Evolutionary conservation across 2,797 vertebrate genomes (phyloP).

Genomic region (Thalassophryne amazonica): DNA sequence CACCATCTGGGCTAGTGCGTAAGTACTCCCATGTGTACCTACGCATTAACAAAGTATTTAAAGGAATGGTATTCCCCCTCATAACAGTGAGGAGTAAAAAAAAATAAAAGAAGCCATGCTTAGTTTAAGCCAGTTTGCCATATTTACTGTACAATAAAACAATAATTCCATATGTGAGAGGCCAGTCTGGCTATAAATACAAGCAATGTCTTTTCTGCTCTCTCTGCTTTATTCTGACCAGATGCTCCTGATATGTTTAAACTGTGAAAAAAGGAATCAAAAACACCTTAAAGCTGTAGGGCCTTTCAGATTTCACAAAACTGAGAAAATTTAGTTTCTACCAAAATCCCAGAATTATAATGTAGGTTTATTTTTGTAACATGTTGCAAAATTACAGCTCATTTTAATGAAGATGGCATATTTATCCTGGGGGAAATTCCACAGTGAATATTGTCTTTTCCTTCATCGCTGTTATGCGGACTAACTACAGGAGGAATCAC

Average conservation of each 20-base stretch:
- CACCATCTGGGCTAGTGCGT: slow-evolving; percentile 89
- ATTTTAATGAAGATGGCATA: no score
- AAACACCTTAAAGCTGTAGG: no score
- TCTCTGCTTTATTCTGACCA: not conserved
- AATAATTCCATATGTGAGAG: slow-evolving; percentile 39
- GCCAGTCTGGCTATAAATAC: slow-evolving; percentile 5
- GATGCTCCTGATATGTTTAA: slow-evolving; percentile 5
- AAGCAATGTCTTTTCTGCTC: slow-evolving; percentile 2
- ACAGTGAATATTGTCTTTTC: no score
- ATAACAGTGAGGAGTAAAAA: slow-evolving; percentile 41
- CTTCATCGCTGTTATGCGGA: no score
- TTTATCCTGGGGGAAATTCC: no score
- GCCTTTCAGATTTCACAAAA: no score
- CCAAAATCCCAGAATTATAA: no score
- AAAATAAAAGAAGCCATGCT: slow-evolving; percentile 28
- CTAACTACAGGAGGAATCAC: no score
- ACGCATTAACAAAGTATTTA: slow-evolving; percentile 84
- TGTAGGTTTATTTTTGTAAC: no score
- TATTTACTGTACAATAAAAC: slow-evolving; percentile 52
- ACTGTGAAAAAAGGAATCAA: slow-evolving; percentile 12
- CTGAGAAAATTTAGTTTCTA: no score
- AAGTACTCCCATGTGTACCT: slow-evolving; percentile 95
- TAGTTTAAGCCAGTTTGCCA: slow-evolving; percentile 54
- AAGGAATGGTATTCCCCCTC: slow-evolving; percentile 76
- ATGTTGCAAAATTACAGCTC: no score